Conservation (phyloP, 2,888 invertebrate species). For the Nomada goodeniana region DNA sequence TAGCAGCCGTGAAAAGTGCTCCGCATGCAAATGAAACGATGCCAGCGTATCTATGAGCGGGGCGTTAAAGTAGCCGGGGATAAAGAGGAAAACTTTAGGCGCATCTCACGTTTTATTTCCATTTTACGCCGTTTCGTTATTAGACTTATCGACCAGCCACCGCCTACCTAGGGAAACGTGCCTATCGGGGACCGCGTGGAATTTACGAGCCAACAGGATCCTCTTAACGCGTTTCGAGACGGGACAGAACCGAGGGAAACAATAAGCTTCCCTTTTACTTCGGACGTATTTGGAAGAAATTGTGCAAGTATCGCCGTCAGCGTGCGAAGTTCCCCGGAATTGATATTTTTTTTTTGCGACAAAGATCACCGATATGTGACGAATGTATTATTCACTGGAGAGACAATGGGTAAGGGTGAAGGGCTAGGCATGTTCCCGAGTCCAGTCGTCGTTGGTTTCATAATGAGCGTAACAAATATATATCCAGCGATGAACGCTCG, state of each 20-base stretch:
- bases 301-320: conserved; percentile 58
- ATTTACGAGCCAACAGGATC: conserved; percentile 34
- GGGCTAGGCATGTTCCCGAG: not conserved
- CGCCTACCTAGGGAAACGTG: not conserved
- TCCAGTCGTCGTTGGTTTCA: not conserved
- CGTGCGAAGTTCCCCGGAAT: not conserved
- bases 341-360: no score
- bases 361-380: not conserved
- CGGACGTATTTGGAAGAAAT: conserved; percentile 23
- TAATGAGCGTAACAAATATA: conserved; percentile 22
- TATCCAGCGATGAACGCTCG: conserved; percentile 33
- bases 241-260: conserved; percentile 17
- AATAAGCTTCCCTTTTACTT: not conserved
- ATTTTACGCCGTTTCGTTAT: conserved; percentile 50
- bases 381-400: no score
- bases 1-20: conserved; percentile 47
- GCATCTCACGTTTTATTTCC: conserved; percentile 40
- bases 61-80: conserved; percentile 49
- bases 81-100: conserved; percentile 56
- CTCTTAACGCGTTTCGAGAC: not conserved
- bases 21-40: conserved; percentile 66
- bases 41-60: conserved; percentile 43
- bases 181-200: conserved; percentile 21
- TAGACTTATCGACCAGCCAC: conserved; percentile 52
- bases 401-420: no score